These are phyloP conservation scores for Eurypyga helias DNA, from an alignment of 2,113 vertebrate genomes.

Conservation along the genomic window DNA sequence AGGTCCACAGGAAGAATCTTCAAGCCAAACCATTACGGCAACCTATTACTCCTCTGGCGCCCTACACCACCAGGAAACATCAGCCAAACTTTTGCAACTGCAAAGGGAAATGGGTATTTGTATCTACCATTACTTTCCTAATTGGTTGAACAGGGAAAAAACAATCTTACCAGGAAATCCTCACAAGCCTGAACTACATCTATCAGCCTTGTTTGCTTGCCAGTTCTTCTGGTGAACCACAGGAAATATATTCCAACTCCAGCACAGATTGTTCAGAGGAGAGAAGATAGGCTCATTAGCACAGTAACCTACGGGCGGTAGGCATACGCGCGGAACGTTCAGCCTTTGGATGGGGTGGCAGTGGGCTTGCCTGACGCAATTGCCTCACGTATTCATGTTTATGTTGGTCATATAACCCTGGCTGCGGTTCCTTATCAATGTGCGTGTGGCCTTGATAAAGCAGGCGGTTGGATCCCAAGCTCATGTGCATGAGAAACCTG, in stretches of 20 bases:
- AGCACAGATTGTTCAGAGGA: conserved; percentile 49
- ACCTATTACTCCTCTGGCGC: neutral
- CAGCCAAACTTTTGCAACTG: neutral
- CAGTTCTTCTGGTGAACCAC: conserved; percentile 51
- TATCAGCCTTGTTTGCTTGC: conserved; percentile 38
- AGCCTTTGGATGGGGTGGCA: neutral
- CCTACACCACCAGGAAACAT: neutral
- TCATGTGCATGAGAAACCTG: neutral
- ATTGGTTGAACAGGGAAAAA: conserved; percentile 20
- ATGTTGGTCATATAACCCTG: neutral
- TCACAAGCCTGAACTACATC: conserved; percentile 35
- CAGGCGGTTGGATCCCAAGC: neutral
- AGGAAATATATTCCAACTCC: conserved; percentile 40
- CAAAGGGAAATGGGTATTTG: conserved; percentile 42
- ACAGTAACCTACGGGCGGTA: neutral
- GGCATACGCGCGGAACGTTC: neutral
- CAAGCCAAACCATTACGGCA: neutral
- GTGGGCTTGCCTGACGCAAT: neutral
- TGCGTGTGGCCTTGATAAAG: rapidly evolving
- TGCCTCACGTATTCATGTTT: neutral
- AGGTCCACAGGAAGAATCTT: neutral
- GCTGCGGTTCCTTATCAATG: neutral
- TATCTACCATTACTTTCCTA: neutral
- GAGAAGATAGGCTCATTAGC: conserved; percentile 21
- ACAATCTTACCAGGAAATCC: conserved; percentile 66